Base-by-base conservation (phyloP, 2,113 vertebrate genomes). In the Sorex fumeus region DNA sequence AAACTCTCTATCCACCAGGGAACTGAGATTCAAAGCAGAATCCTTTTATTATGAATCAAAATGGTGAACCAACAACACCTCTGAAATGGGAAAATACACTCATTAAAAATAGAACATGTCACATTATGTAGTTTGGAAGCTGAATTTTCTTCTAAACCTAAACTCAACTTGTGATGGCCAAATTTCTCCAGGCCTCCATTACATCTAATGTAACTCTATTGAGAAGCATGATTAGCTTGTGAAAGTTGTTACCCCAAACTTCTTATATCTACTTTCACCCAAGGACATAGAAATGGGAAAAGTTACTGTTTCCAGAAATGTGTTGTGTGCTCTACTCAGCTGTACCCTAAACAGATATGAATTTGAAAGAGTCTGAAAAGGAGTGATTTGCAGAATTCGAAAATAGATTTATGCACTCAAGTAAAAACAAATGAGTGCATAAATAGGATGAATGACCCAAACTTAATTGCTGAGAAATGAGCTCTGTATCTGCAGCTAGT, bases 61-160 rank as follows among this genome's bases (percentile, higher is more conserved):
- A 92, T 88, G 75, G 92, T 69, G 60, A 95, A 92, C 50, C 40
- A 40, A 40, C 53, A 91, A 92, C 62, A 92, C 81, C 80, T 93
- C 60, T 43, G 80, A 93, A 92, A 83, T 15, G 69, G 19, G 40
- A 92, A 95, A 95, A 96, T 70, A 50, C 66, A 40, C 47, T 89
- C 69, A 94, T 94, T 92, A 95, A 94, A 95, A 95, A 95, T 82
- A 92, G 77, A 94, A 87, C 18, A 89, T 91, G 69, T 92, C 94
- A 84, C 76, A 88, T 89, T 93, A 87, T 78, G 80, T 86, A 71
- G 40, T 92, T 88, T 88, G 10, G 45, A 25, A 36, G 23, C 4
- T 90, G 45, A 79, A 12, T 87, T 92, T 90, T 92, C 72, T 71
- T 88, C 32, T 28, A 94, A 79, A 66, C 45, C 30, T 81, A 64